A percentile compares a stretch with the other conserved stretches of the same genome.
Conservation (phyloP, 2,888 invertebrate species). For the Pegoplata infirma region DNA sequence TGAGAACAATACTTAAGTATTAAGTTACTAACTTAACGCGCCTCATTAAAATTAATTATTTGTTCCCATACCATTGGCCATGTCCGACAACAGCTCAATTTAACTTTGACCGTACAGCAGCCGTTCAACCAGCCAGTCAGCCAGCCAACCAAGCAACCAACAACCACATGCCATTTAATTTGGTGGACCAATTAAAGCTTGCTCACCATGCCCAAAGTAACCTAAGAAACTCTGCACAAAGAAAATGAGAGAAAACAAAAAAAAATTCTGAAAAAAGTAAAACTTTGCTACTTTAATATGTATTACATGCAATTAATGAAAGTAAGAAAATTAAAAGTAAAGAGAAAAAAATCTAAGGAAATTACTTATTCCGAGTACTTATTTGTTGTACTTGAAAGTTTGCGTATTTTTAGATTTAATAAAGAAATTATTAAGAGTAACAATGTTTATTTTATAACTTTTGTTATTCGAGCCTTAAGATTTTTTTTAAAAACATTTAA, state of each 20-base stretch:
- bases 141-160: constrained; percentile 10
- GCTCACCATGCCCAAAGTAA: constrained; percentile 43
- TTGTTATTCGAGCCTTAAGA: no score
- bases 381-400: neutral
- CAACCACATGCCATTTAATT: constrained; percentile 46
- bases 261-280: neutral
- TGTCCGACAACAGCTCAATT: constrained; percentile 35
- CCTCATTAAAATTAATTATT: constrained; percentile 64
- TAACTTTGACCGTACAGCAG: constrained; percentile 17
- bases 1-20: neutral
- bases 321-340: neutral
- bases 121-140: constrained; percentile 22
- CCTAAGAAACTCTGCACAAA: constrained; percentile 46
- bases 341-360: neutral
- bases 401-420: neutral
- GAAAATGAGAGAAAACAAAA: neutral
- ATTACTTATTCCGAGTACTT: neutral
- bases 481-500: no score
- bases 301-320: neutral
- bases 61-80: constrained; percentile 29
- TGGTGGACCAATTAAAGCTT: constrained; percentile 53
- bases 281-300: constrained; percentile 12
- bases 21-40: constrained; percentile 51
- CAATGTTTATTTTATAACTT: neutral
- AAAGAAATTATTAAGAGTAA: neutral